Percentiles rank a stretch among this genome's conserved stretches.
These are phyloP conservation scores for Eustalomyia histrio DNA, from an alignment of 2,888 invertebrate species.

Conservation along the genomic window DNA sequence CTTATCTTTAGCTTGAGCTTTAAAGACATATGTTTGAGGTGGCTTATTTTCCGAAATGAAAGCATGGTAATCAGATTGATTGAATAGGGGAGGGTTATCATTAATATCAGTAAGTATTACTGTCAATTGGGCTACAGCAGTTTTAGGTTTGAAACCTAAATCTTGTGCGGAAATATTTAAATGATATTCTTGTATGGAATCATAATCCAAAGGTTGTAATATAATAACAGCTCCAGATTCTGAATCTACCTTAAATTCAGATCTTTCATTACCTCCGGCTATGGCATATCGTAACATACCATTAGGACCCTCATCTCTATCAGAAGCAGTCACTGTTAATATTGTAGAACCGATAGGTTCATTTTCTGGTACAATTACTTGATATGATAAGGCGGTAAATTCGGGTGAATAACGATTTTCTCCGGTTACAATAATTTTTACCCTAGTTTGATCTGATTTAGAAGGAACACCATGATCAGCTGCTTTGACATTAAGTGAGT, in stretches of 20 bases:
- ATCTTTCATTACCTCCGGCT: conserved; percentile 89
- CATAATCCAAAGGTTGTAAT: conserved; percentile 90
- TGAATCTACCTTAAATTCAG: conserved; percentile 89
- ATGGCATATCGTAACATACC: conserved; percentile 92
- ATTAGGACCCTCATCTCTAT: conserved; percentile 93
- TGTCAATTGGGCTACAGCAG: conserved; percentile 89
- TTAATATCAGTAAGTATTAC: conserved; percentile 95
- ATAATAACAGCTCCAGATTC: conserved; percentile 90
- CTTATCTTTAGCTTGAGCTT: conserved; percentile 88
- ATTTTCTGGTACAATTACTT: conserved; percentile 95
- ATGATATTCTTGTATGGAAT: conserved; percentile 89
- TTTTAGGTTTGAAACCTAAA: conserved; percentile 88
- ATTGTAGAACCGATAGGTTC: conserved; percentile 92
- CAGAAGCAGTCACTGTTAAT: conserved; percentile 90
- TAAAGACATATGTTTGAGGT: conserved; percentile 86
- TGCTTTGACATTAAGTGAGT: conserved; percentile 86
- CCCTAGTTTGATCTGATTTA: conserved; percentile 86
- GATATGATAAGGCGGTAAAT: conserved; percentile 91
- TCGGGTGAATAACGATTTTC: conserved; percentile 90
- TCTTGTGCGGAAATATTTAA: conserved; percentile 94
- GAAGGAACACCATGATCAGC: conserved; percentile 93
- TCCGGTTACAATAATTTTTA: conserved; percentile 90
- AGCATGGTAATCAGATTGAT: conserved; percentile 87
- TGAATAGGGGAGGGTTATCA: conserved; percentile 94
- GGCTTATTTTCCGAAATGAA: conserved; percentile 91